Percentiles rank a stretch among this genome's conserved stretches.
Evolutionary conservation across 2,888 invertebrate genomes (phyloP).

Genomic region (Synergus japonicus): DNA sequence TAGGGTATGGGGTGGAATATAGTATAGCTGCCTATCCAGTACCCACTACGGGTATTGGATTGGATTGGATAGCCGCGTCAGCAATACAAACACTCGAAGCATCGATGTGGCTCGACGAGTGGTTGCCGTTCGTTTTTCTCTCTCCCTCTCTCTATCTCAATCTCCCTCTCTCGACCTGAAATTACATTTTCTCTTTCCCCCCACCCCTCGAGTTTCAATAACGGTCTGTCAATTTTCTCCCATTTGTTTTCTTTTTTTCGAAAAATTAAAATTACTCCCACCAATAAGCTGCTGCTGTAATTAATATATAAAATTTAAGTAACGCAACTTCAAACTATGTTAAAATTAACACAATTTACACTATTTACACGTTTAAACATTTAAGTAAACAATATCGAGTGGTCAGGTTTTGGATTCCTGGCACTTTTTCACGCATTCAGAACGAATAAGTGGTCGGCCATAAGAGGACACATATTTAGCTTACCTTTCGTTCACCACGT

Average conservation of each 20-base stretch:
- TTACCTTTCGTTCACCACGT: constrained; percentile 68
- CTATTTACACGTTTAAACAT: constrained; percentile 36
- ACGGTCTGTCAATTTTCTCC: constrained; percentile 51
- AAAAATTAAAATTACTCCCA: too few species aligned
- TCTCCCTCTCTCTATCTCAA: constrained; percentile 53
- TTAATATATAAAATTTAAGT: background rate
- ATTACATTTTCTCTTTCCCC: constrained; percentile 66
- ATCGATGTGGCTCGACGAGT: constrained; percentile 74
- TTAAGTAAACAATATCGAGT: constrained; percentile 31
- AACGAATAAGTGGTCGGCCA: constrained; percentile 39
- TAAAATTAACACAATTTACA: constrained; percentile 14
- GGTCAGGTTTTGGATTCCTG: constrained; percentile 33
- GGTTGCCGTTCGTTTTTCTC: constrained; percentile 42
- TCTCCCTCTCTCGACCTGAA: constrained; percentile 75
- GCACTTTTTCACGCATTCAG: constrained; percentile 30
- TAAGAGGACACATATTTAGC: constrained; percentile 67
- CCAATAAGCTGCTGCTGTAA: too few species aligned
- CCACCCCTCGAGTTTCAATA: constrained; percentile 56
- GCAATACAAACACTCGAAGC: constrained; percentile 77
- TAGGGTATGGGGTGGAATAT: constrained; percentile 29
- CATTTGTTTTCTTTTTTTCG: constrained; percentile 45
- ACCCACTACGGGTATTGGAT: constrained; percentile 68
- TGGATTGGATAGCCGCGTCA: constrained; percentile 77
- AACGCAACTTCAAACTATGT: background rate
- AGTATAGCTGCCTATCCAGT: constrained; percentile 41